Conservation (phyloP, 1,140 invertebrate genomes). For the Cylas formicarius region DNA sequence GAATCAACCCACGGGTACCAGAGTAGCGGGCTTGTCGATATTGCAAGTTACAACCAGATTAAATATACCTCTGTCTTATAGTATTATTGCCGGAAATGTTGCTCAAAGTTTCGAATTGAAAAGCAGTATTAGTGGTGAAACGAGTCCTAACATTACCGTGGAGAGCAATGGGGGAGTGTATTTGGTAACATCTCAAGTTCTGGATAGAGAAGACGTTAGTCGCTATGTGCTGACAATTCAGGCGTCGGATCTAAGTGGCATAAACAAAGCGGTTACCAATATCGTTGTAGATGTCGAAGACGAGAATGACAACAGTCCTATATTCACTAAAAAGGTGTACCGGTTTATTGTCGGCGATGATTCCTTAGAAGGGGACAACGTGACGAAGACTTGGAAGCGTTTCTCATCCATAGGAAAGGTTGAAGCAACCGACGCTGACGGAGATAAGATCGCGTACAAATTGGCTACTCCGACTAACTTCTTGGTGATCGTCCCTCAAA, state of each 20-base stretch:
- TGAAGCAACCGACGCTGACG: constrained; percentile 74
- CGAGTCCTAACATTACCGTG: constrained; percentile 51
- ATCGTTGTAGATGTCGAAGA: constrained; percentile 70
- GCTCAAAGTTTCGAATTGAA: constrained; percentile 63
- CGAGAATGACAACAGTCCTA: constrained; percentile 84
- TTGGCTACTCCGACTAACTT: constrained; percentile 68
- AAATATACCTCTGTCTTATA: constrained; percentile 63
- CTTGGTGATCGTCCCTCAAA: constrained; percentile 83
- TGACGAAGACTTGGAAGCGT: constrained; percentile 57
- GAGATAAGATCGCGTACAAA: constrained; percentile 78
- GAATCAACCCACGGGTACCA: constrained; percentile 62
- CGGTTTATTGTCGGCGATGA: constrained; percentile 62
- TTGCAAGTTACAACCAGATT: constrained; percentile 52
- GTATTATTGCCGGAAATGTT: constrained; percentile 65
- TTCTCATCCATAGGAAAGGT: constrained; percentile 77
- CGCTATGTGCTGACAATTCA: constrained; percentile 65
- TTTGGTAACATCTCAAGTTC: constrained; percentile 60
- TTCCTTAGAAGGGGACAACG: constrained; percentile 46
- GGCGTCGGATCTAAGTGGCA: constrained; percentile 63
- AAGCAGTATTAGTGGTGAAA: constrained; percentile 48
- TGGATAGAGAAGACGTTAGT: constrained; percentile 66
- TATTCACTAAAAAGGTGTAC: constrained; percentile 71
- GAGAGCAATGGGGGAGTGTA: constrained; percentile 55
- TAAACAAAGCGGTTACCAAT: constrained; percentile 65
- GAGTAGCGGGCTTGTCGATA: constrained; percentile 59